Conservation (phyloP, 1,140 invertebrate genomes). For the Tetraneura akinire region DNA sequence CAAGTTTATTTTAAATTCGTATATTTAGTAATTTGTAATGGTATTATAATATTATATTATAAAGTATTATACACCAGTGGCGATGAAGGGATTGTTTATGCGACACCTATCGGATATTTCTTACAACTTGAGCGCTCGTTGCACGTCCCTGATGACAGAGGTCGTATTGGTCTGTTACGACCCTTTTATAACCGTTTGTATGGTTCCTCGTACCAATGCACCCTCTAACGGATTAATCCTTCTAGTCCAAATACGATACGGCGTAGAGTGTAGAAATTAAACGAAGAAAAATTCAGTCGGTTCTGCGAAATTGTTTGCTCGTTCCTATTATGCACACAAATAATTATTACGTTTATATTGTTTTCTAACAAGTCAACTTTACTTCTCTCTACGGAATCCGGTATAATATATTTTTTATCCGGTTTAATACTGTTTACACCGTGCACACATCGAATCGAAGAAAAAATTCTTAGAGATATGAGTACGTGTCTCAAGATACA, state of each 20-base stretch:
- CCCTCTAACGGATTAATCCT: constrained; percentile 24
- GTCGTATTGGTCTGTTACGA: neutral
- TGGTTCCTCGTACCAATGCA: neutral
- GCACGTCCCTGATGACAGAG: constrained; percentile 23
- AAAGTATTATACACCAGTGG: no score
- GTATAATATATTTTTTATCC: neutral
- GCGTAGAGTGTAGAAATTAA: neutral
- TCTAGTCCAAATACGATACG: no score
- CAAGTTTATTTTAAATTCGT: no score
- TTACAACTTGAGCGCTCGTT: neutral
- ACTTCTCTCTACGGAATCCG: constrained; percentile 4
- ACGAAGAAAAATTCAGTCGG: neutral
- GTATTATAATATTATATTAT: no score
- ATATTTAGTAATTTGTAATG: no score
- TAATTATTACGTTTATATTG: neutral
- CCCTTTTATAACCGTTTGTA: neutral
- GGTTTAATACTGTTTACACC: neutral
- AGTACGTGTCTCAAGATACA: neutral
- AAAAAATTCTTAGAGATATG: neutral
- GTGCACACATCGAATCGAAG: neutral
- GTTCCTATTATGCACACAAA: neutral
- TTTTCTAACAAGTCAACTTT: constrained; percentile 6
- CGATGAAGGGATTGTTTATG: constrained; percentile 31
- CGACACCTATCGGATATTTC: constrained; percentile 31
- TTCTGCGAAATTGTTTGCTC: no score